Evolutionary conservation across 2,113 vertebrate genomes (phyloP), one percentile per base, ranked within the genome.

Genomic region (Hemibagrus wyckioides): DNA sequence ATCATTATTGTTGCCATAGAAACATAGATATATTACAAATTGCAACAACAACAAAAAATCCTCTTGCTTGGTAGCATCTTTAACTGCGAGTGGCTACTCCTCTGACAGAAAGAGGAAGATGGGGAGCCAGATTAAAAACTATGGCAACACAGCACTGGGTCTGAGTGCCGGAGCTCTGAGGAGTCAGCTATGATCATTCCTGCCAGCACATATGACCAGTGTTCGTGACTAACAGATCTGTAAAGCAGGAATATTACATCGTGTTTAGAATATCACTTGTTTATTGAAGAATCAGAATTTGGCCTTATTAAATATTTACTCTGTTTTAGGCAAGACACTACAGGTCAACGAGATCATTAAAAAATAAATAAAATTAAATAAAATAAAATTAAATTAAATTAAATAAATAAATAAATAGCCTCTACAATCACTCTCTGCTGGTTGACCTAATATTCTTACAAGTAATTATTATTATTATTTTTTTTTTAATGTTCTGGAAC

Each of bases 1-100:
- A 80, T 80, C 30, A 36, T 80, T 80, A 13, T 80, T 80, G 77
- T 80, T 80, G 50, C n/a, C 76, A 80, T 80, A 25, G 76, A 3
- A 80, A 80, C 76, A 33, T 36, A 54, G n/a, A 56, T 76, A 23
- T 56, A 80, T 23, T 33, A 77, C n/a, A 54, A 33, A 54, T 79
- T 5, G 44, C 2, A n/a, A n/a, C n/a, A n/a, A n/a, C n/a, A n/a
- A n/a, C n/a, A n/a, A 79, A 54, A 54, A 79, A 79, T 36, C 52
- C 11, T 13, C 14, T 57, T 36, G 52, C 9, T 36, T 80, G 56
- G 77, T 39, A 36, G n/a, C 30, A 8, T 80, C 30, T 10, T 36
- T 30, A 23, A 57, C 30, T 39, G 19, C 15, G 33, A 56, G 50
- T 80, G 76, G 48, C n/a, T 80, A 80, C 76, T 56, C 30, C 3